Evolutionary conservation across 2,888 invertebrate genomes (phyloP), one percentile per base, ranked within the genome.

Genomic region (Phoronis australis): DNA sequence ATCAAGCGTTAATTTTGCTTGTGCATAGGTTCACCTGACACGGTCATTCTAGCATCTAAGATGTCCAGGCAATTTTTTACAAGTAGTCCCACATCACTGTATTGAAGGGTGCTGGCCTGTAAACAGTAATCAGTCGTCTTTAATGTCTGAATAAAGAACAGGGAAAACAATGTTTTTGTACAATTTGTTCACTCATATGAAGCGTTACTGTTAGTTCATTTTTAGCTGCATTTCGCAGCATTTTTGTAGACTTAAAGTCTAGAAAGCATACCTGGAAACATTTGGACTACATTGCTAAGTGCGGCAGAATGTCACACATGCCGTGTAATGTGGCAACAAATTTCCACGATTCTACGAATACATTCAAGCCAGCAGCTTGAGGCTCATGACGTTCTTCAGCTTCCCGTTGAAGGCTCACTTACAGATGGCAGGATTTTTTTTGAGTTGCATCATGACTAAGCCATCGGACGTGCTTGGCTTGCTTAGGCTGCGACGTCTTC

Each of bases 381-480:
- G 52, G 50, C 37, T 57, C 51, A 12, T 12, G 15, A 18, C 43
- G 31, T 37, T 55, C 54, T 20, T 35, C 20, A 9, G 52, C 54
- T 37, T 57, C 52, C 9, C 41, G 20, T 40, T 56, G 52, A 3
- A 54, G 41, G 37, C 52, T 55, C 15, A 44, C 39, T 9, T 1
- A 56, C 37, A 1, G 56, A 26, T 18, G 50, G 50, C 3, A 54
- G 46, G 23, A 51, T 50, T 4, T 23, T 18, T 2, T 47, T 4
- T 1, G 54, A 4, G 54, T 46, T 3, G 37, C 43, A 3, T 51
- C 48, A 37, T 54, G 51, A 4, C 51, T 49, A 20, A 54, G 38
- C 57, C 54, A 57, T 25, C 57, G 24, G 4, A 52, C 54, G 37
- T 57, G 52, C 2, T 49, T 49, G 25, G 50, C 41, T 18, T 38